Evolutionary conservation across 2,888 invertebrate genomes (phyloP).

Genomic region (Temnothorax rugatulus): DNA sequence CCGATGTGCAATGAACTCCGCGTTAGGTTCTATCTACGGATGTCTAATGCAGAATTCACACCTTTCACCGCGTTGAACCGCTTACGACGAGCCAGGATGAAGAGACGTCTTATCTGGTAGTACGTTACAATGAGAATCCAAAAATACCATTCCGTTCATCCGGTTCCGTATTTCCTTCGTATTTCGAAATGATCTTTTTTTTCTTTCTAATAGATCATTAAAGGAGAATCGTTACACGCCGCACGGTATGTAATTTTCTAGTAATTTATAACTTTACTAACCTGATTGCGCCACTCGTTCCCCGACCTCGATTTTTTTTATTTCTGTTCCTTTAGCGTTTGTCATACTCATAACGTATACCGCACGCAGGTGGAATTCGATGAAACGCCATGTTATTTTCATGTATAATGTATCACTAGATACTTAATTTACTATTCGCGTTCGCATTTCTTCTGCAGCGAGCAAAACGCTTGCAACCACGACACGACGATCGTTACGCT

Average conservation of each 20-base stretch:
- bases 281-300: neutral
- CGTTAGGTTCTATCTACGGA: conserved; percentile 30
- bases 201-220: conserved; percentile 6
- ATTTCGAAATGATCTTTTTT: conserved; percentile 1
- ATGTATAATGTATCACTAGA: conserved; percentile 15
- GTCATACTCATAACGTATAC: neutral
- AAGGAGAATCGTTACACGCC: neutral
- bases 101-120: neutral
- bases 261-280: conserved; percentile 17
- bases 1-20: conserved; percentile 52
- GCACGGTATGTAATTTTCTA: neutral
- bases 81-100: neutral
- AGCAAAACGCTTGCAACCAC: neutral
- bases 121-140: neutral
- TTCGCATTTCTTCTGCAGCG: conserved; percentile 22
- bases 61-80: conserved; percentile 55
- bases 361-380: conserved; percentile 17
- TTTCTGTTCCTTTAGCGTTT: neutral
- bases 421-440: conserved; percentile 28
- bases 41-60: conserved; percentile 58
- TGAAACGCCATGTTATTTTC: conserved; percentile 13
- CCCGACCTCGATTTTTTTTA: conserved; percentile 6
- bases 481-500: neutral
- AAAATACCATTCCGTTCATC: neutral
- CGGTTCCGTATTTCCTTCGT: neutral